Conservation (phyloP, 2,888 invertebrate species). For the Mycalesis mineus region DNA sequence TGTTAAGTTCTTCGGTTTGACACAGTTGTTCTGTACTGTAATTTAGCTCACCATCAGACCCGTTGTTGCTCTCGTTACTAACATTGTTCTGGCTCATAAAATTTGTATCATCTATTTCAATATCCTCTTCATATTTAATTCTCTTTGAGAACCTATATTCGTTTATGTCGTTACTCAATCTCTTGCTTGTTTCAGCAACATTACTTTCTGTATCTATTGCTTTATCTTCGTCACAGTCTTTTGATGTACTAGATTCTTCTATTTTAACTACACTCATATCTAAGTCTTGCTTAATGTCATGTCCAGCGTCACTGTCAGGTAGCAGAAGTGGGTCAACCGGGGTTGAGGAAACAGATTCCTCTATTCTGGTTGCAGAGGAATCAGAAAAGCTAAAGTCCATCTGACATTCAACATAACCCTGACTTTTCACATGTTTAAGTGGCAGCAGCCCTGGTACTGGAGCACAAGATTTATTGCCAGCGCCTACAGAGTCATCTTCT, state of each 20-base stretch:
- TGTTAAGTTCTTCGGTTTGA: conserved; percentile 48
- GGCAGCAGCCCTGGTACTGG: conserved; percentile 71
- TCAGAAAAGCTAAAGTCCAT: conserved; percentile 69
- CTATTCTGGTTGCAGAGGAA: conserved; percentile 58
- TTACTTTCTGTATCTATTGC: conserved; percentile 44
- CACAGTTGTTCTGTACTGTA: conserved; percentile 52
- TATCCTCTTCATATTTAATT: conserved; percentile 61
- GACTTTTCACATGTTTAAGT: conserved; percentile 57
- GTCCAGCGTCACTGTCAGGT: conserved; percentile 60
- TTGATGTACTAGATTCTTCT: conserved; percentile 56
- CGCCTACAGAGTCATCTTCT: conserved; percentile 45
- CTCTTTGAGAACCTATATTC: conserved; percentile 55
- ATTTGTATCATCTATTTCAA: conserved; percentile 43
- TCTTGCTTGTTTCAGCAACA: conserved; percentile 53
- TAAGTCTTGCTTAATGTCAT: conserved; percentile 58
- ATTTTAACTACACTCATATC: conserved; percentile 64
- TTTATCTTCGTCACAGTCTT: conserved; percentile 58
- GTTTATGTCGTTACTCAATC: conserved; percentile 56
- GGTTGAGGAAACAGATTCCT: conserved; percentile 60
- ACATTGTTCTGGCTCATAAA: conserved; percentile 41
- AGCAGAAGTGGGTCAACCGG: conserved; percentile 69
- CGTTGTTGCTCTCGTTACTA: conserved; percentile 42
- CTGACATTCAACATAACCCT: conserved; percentile 67
- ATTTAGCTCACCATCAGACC: conserved; percentile 53
- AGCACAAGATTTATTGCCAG: conserved; percentile 52